Evolutionary conservation across 2,113 vertebrate genomes (phyloP).

Genomic region (Crotalus horridus): DNA sequence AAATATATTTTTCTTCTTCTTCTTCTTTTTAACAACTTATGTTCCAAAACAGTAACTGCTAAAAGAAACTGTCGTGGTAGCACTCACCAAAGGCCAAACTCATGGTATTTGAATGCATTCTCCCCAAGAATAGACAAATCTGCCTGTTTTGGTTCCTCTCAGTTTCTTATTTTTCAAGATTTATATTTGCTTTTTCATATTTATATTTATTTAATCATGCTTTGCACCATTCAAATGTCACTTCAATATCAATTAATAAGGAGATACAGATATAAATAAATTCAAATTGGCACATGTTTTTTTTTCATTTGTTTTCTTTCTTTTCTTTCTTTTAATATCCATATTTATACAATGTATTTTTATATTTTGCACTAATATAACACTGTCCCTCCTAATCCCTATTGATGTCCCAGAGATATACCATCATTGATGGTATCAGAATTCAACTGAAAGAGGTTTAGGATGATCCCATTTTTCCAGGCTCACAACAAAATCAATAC

Average conservation of each 20-base stretch:
- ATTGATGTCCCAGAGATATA: neutral
- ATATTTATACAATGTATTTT: neutral
- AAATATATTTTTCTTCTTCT: neutral
- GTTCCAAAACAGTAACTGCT: neutral
- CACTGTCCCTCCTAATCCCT: neutral
- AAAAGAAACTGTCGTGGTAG: slow-evolving; percentile 11
- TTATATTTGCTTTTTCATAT: neutral
- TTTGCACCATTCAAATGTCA: neutral
- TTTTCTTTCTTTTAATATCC: neutral
- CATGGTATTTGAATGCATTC: neutral
- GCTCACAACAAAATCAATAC: neutral
- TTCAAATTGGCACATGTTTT: neutral
- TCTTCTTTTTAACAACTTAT: neutral
- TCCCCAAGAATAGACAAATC: neutral
- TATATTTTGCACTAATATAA: neutral
- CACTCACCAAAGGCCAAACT: slow-evolving; percentile 1
- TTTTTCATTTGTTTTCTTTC: neutral
- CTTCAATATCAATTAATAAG: neutral
- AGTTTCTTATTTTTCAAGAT: too few relatives aligned
- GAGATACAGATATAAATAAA: neutral
- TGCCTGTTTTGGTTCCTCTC: neutral
- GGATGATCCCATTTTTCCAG: neutral
- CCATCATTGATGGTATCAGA: neutral
- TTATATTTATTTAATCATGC: neutral
- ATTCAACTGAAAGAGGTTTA: neutral